These are phyloP conservation scores for Eristalis arbustorum DNA, from an alignment of 2,888 invertebrate genomes.

Conservation along the genomic window DNA sequence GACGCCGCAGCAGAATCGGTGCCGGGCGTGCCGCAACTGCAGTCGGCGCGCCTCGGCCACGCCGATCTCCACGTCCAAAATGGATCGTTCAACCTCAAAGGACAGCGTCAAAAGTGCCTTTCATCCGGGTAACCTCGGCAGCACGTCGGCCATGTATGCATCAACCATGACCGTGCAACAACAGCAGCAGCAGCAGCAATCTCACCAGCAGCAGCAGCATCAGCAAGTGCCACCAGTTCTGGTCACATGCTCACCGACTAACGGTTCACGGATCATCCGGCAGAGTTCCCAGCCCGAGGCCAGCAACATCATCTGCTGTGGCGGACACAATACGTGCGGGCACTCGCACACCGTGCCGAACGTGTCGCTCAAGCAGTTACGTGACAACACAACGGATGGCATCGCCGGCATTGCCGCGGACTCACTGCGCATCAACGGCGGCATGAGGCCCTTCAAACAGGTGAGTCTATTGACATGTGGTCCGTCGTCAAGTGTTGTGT, in stretches of 20 bases:
- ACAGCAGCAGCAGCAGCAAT: slow-evolving; percentile 71
- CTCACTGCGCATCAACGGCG: slow-evolving; percentile 96
- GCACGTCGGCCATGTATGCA: slow-evolving; percentile 75
- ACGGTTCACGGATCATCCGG: slow-evolving; percentile 89
- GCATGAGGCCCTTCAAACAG: slow-evolving; percentile 97
- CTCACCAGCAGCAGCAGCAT: slow-evolving; percentile 77
- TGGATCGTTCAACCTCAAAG: slow-evolving; percentile 91
- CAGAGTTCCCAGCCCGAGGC: slow-evolving; percentile 81
- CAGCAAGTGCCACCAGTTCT: slow-evolving; percentile 85
- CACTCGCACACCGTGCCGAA: slow-evolving; percentile 87
- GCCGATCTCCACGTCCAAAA: slow-evolving; percentile 87
- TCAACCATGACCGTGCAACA: slow-evolving; percentile 74
- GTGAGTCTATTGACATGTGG: slow-evolving; percentile 81
- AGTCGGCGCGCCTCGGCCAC: slow-evolving; percentile 91
- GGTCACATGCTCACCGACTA: slow-evolving; percentile 85
- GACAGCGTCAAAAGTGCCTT: slow-evolving; percentile 89
- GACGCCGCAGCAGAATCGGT: slow-evolving; percentile 82
- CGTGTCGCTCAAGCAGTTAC: slow-evolving; percentile 91
- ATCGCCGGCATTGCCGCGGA: slow-evolving; percentile 98
- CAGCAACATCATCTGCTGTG: slow-evolving; percentile 81
- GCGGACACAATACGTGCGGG: slow-evolving; percentile 83
- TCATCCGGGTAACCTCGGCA: slow-evolving; percentile 80
- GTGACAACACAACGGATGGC: slow-evolving; percentile 89
- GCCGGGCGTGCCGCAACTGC: slow-evolving; percentile 84
- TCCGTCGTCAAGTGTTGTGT: slow-evolving; percentile 45